These are phyloP conservation scores for Machimus atricapillus DNA, from an alignment of 2,888 invertebrate species.

Conservation along the genomic window DNA sequence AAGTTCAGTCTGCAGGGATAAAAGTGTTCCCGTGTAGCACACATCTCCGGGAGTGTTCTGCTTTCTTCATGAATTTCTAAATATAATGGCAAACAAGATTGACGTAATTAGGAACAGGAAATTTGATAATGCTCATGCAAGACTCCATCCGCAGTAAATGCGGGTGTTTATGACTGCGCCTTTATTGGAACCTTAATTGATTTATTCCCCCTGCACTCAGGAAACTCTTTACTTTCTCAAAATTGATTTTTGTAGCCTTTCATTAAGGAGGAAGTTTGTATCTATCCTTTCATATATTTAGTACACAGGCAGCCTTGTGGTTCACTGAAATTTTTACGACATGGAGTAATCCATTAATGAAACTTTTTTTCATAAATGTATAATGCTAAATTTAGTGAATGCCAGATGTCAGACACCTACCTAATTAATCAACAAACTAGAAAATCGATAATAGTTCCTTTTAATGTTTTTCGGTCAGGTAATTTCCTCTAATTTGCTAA, in stretches of 20 bases:
- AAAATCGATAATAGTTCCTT: neutral
- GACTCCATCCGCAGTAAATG: neutral
- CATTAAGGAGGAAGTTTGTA: neutral
- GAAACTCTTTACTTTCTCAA: neutral
- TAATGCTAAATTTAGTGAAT: neutral
- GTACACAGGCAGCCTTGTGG: neutral
- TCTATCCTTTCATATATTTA: neutral
- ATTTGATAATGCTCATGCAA: conserved; percentile 43
- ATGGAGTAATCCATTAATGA: neutral
- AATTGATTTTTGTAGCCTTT: neutral
- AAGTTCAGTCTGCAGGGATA: neutral
- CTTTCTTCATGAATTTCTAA: conserved; percentile 26
- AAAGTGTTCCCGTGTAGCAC: neutral
- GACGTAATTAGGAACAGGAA: conserved; percentile 46
- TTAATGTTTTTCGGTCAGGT: neutral
- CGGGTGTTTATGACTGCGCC: neutral
- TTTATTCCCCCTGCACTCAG: neutral
- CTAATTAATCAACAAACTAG: neutral
- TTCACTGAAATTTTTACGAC: neutral
- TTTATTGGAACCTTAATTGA: conserved; percentile 20
- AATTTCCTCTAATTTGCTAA: neutral
- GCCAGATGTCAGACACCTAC: neutral
- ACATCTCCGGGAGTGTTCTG: neutral
- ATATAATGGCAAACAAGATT: conserved; percentile 41
- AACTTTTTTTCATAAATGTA: neutral